A percentile compares a stretch with the other conserved stretches of the same genome.
These are phyloP conservation scores for Beris morrisii DNA, from an alignment of 2,888 invertebrate species.

Conservation along the genomic window DNA sequence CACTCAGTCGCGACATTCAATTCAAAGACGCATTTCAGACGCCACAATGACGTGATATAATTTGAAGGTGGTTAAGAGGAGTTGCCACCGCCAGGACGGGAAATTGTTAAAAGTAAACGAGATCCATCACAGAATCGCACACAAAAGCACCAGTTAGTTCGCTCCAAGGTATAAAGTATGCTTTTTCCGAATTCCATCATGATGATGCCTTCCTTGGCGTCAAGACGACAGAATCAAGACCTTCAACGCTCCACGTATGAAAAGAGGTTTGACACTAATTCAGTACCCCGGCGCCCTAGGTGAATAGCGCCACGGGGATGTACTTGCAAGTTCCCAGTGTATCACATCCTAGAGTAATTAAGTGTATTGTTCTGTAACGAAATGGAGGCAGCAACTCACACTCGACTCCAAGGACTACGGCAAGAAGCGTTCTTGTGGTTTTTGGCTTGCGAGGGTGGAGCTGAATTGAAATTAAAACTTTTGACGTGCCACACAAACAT, in stretches of 20 bases:
- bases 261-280: conserved; percentile 34
- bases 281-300: conserved; percentile 29
- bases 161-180: conserved; percentile 24
- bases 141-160: conserved; percentile 25
- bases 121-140: conserved; percentile 8
- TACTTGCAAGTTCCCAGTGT: conserved; percentile 13
- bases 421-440: conserved; percentile 26
- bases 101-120: conserved; percentile 17
- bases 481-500: conserved; percentile 2
- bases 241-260: conserved; percentile 27
- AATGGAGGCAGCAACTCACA: conserved; percentile 28
- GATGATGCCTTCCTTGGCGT: conserved; percentile 20
- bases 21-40: no score
- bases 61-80: no score
- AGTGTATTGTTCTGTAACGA: conserved; percentile 33
- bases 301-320: conserved; percentile 20
- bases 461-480: conserved; percentile 26
- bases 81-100: conserved; percentile 1
- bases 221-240: conserved; percentile 20
- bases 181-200: conserved; percentile 15
- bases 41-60: no score
- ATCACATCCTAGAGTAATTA: conserved; percentile 31
- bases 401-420: conserved; percentile 19
- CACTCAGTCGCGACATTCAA: no score
- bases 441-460: conserved; percentile 1